Evolutionary conservation across 2,113 vertebrate genomes (phyloP).

Genomic region (Aptenodytes forsteri): DNA sequence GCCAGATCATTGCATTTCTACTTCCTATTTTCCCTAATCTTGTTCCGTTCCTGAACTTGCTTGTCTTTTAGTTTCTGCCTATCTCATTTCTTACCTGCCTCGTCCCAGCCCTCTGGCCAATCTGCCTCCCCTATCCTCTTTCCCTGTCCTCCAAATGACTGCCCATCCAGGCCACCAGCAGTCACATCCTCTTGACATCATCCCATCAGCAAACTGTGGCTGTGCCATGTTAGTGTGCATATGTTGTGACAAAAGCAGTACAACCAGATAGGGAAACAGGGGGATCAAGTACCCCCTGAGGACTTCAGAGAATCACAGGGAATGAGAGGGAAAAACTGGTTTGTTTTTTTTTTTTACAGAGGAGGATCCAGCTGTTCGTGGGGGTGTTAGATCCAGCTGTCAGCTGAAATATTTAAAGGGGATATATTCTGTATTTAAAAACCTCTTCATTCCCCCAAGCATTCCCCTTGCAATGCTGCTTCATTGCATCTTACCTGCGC

Average conservation of each 20-base stretch:
- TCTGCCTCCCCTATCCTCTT: background rate
- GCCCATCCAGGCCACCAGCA: background rate
- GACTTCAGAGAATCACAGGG: background rate
- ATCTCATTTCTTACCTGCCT: background rate
- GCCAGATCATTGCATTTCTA: background rate
- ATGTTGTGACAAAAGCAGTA: conserved; percentile 13
- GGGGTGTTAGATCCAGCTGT: conserved; percentile 32
- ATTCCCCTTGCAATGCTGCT: background rate
- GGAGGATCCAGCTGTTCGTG: conserved; percentile 20
- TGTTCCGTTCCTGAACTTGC: background rate
- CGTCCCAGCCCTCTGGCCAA: background rate
- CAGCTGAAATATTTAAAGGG: conserved; percentile 49
- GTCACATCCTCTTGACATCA: background rate
- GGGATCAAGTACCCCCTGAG: background rate
- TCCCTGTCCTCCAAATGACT: background rate
- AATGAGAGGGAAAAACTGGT: conserved; percentile 1
- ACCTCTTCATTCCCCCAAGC: background rate
- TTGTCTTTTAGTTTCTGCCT: background rate
- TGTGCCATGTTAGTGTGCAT: background rate
- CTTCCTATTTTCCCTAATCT: background rate
- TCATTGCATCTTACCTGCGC: background rate
- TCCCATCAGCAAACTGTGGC: background rate
- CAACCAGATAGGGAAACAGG: background rate
- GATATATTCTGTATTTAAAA: background rate
- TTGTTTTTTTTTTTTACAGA: background rate